Conservation (phyloP, 2,113 vertebrate species). For the Nibea coibor region DNA sequence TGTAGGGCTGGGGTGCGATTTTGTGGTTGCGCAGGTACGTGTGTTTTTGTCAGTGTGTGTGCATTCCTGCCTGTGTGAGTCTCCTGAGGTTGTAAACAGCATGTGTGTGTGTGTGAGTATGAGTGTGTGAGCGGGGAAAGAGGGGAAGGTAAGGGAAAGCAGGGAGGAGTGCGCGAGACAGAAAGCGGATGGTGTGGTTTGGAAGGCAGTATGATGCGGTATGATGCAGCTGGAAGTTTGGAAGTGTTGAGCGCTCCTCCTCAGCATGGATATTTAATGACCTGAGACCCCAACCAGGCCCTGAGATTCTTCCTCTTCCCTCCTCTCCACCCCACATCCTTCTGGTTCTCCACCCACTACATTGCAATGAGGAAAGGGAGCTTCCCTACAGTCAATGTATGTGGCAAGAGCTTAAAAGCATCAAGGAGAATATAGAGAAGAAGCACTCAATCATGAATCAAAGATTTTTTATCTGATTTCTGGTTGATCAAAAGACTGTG, state of each 20-base stretch:
- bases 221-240: slow-evolving; percentile 68
- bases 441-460: slow-evolving; percentile 9
- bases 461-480: slow-evolving; percentile 30
- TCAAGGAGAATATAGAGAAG: slow-evolving; percentile 73
- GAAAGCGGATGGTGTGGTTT: slow-evolving; percentile 41
- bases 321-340: slow-evolving; percentile 54
- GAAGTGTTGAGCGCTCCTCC: slow-evolving; percentile 67
- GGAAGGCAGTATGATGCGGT: slow-evolving; percentile 30
- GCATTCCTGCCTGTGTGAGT: slow-evolving; percentile 37
- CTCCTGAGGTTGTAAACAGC: slow-evolving; percentile 55
- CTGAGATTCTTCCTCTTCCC: slow-evolving; percentile 38
- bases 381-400: slow-evolving; percentile 62
- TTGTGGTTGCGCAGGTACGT: slow-evolving; percentile 23
- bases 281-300: slow-evolving; percentile 70
- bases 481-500: not conserved
- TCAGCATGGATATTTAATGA: slow-evolving; percentile 80
- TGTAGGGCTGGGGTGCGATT: slow-evolving; percentile 49
- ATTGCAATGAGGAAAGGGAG: slow-evolving; percentile 47
- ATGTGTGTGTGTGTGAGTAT: slow-evolving; percentile 12
- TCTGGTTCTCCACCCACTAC: slow-evolving; percentile 71
- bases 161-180: slow-evolving; percentile 46
- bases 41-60: not conserved
- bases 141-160: slow-evolving; percentile 30
- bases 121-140: slow-evolving; percentile 4
- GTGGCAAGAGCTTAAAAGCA: slow-evolving; percentile 56